Conservation (phyloP, 1,140 invertebrate species). For the Drosophila littoralis region DNA sequence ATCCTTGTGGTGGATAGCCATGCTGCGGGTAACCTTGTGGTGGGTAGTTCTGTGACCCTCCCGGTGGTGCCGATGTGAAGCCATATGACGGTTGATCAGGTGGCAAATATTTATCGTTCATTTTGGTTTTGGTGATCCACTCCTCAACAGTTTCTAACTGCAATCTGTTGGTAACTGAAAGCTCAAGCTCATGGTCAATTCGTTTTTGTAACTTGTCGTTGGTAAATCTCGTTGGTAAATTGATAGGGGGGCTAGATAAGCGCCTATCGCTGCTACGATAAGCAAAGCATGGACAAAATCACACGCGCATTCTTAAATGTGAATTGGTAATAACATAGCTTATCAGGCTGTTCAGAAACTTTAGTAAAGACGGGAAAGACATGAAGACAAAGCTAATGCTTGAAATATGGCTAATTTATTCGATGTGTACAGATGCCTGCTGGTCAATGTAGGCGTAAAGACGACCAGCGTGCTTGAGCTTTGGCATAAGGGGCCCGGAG, state of each 20-base stretch:
- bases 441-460: too few species aligned
- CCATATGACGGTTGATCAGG: slow-evolving; percentile 26
- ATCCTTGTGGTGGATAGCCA: slow-evolving; percentile 28
- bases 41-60: slow-evolving; percentile 23
- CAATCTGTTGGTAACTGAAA: slow-evolving; percentile 17
- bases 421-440: too few species aligned
- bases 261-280: slow-evolving; percentile 19
- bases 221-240: not conserved
- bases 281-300: not conserved
- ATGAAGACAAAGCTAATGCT: not conserved
- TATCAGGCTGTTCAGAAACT: slow-evolving; percentile 14
- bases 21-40: slow-evolving; percentile 33
- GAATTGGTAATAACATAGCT: slow-evolving; percentile 20
- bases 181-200: not conserved
- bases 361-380: not conserved
- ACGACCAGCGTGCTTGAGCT: too few species aligned
- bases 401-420: not conserved
- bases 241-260: slow-evolving; percentile 18
- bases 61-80: slow-evolving; percentile 17
- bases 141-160: slow-evolving; percentile 4
- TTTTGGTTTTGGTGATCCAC: slow-evolving; percentile 8
- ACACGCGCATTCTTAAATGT: slow-evolving; percentile 1
- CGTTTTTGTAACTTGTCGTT: slow-evolving; percentile 16
- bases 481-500: too few species aligned
- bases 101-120: slow-evolving; percentile 39